Evolutionary conservation across 23 tunicate species (phyloP), one percentile per base, ranked within the genome.

Genomic region (Corella eumyota): DNA sequence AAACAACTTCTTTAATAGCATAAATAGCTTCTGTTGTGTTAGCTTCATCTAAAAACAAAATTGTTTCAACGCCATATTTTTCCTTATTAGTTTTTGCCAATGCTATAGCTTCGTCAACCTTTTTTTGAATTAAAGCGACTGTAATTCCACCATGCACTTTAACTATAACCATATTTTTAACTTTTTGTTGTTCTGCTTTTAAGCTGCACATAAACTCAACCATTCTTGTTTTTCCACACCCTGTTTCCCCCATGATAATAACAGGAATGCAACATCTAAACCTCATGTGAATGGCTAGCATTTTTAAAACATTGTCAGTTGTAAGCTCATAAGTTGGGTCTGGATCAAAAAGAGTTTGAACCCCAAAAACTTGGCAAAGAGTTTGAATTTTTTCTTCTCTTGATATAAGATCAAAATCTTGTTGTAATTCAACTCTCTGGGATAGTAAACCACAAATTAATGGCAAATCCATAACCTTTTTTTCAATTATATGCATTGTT

Each of bases 191-290:
- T 4, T 32, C 66, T 4, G 66, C 51, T 68, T 74, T 74, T 28
- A 82, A 64, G 2, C 62, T 74, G 81, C 92, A 74, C 71, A 82
- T 82, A 37, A 82, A 82, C 50, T 82, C 81, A 51, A 82, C 66
- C 92, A 75, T 75, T 33, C 82, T 66, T 36, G 82, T 75, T 45
- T 75, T 75, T 27, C 81, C 81, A 56, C 82, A 82, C 74, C 92
- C 92, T 60, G 92, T 82, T 55, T 82, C 92, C 2, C 92, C 92
- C 92, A 82, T 82, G 27, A 82, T 48, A n/a, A 82, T 68, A 5
- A 82, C 92, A 38, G 92, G 92, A 37, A 82, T 75, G 32, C 62
- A 66, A 44, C 82, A 75, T 19, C 73, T 24, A 21, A 75, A 58
- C 46, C 82, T 44, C 92, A 82, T 82, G 71, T 82, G 79, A 27